Percentiles rank a stretch among this genome's conserved stretches.
These are phyloP conservation scores for Brotogeris chrysoptera DNA, from an alignment of 2,797 vertebrate species.

Conservation along the genomic window DNA sequence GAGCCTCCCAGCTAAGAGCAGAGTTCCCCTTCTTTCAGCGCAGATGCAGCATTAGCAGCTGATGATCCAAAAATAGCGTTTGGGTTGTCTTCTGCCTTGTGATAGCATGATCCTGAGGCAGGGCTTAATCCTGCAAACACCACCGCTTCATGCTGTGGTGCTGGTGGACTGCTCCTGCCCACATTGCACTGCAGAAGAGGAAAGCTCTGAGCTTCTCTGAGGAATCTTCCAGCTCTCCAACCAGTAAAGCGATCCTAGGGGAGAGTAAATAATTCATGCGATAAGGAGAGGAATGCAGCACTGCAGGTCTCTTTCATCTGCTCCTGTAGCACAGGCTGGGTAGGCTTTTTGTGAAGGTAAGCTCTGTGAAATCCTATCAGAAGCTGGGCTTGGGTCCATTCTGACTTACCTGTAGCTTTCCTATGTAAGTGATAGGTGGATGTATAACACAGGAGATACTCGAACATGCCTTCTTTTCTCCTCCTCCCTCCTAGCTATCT, in stretches of 20 bases:
- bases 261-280: slow-evolving; percentile 54
- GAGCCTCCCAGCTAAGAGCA: background rate
- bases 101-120: background rate
- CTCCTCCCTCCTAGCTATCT: background rate
- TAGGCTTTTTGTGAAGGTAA: slow-evolving; percentile 33
- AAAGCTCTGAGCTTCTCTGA: background rate
- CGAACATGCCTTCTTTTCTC: background rate
- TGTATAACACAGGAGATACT: background rate
- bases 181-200: background rate
- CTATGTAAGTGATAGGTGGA: background rate
- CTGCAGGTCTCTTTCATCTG: background rate
- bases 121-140: background rate
- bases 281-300: background rate
- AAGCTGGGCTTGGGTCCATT: background rate
- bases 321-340: background rate
- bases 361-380: background rate
- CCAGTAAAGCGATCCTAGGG: background rate
- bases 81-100: background rate
- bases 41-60: background rate
- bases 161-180: background rate
- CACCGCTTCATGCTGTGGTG: fast-evolving
- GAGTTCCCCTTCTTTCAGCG: background rate
- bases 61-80: background rate
- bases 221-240: background rate
- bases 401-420: background rate